These are phyloP conservation scores for Brachionus calyciflorus DNA, from an alignment of 1,140 invertebrate species.

Conservation along the genomic window DNA sequence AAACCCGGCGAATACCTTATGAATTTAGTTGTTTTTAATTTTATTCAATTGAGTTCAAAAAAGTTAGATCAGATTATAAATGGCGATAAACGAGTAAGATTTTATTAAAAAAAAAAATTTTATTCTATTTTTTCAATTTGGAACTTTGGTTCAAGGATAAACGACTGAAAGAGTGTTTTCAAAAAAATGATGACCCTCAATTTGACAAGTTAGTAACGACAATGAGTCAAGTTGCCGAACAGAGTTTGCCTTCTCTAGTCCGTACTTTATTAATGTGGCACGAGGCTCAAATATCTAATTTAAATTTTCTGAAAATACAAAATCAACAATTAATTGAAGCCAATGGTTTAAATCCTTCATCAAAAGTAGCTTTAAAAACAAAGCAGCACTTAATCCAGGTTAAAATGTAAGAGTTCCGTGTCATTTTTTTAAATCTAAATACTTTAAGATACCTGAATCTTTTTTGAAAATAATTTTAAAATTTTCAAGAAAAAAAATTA, in stretches of 20 bases:
- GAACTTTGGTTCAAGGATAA: constrained; percentile 65
- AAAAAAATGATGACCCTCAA: constrained; percentile 86
- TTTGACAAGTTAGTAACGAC: constrained; percentile 91
- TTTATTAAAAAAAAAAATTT: not conserved
- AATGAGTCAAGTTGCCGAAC: constrained; percentile 88
- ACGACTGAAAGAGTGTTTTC: constrained; percentile 83
- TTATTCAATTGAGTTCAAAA: constrained; percentile 27
- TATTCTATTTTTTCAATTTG: constrained; percentile 62
- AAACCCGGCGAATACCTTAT: constrained; percentile 43
- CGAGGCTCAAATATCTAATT: constrained; percentile 73
- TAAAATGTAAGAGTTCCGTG: not conserved
- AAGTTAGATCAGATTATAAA: constrained; percentile 9
- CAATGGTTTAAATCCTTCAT: not conserved
- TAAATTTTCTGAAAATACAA: constrained; percentile 18
- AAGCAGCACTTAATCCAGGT: not conserved
- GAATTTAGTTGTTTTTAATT: constrained; percentile 40
- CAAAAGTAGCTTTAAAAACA: not conserved
- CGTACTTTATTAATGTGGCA: constrained; percentile 93
- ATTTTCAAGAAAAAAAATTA: no score
- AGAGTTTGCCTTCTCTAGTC: constrained; percentile 90
- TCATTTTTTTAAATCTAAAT: not conserved
- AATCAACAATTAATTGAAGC: constrained; percentile 2
- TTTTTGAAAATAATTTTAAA: no score
- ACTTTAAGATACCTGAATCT: no score
- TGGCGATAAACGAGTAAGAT: constrained; percentile 21